Percentiles rank a stretch among this genome's conserved stretches.
phyloP scores from a whole-genome alignment of 2,113 vertebrate species.

The Hypomesus transpacificus region DNA sequence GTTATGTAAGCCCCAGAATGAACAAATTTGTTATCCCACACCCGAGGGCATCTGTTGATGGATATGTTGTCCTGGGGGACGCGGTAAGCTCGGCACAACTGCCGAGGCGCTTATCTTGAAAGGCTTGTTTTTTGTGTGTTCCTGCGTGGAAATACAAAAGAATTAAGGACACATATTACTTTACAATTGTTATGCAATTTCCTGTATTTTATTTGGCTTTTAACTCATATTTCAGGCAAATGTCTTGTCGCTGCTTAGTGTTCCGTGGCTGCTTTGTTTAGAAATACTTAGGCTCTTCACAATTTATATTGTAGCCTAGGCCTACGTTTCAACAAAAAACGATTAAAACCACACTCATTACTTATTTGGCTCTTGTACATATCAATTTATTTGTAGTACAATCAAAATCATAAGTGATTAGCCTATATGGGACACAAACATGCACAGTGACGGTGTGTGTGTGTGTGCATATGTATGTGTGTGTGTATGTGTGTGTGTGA shows the following conservation, averaged over 20 bases:
- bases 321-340: background rate
- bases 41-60: conserved; percentile 71
- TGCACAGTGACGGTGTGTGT: conserved; percentile 3
- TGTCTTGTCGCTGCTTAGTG: conserved; percentile 37
- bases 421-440: background rate
- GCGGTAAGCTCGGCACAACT: conserved; percentile 59
- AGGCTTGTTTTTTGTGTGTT: conserved; percentile 67
- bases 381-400: too few relatives aligned
- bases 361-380: too few relatives aligned
- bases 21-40: conserved; percentile 72
- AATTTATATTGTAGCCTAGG: background rate
- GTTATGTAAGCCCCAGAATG: conserved; percentile 67
- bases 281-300: conserved; percentile 2
- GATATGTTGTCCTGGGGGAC: conserved; percentile 68
- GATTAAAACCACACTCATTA: conserved; percentile 8
- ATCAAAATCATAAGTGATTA: background rate
- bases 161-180: conserved; percentile 68
- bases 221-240: conserved; percentile 55
- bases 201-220: conserved; percentile 53
- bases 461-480: background rate
- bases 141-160: conserved; percentile 65
- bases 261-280: conserved; percentile 8
- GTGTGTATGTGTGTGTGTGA: conserved; percentile 5
- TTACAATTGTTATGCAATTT: conserved; percentile 61
- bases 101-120: conserved; percentile 65